Evolutionary conservation across 2,113 vertebrate species (phyloP).

Genomic region (Pardalotus punctatus): DNA sequence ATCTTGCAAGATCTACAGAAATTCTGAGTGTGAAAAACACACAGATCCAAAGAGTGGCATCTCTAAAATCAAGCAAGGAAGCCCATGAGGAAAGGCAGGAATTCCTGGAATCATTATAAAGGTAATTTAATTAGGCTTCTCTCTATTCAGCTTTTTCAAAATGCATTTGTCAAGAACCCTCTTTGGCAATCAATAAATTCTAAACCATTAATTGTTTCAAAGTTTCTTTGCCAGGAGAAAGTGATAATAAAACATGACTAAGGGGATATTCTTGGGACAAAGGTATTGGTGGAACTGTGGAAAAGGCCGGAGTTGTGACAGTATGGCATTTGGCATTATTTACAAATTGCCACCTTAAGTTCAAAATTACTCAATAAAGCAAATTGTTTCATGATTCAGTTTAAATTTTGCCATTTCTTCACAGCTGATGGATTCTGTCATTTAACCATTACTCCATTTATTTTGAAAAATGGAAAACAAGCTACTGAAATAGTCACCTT

Average conservation of each 20-base stretch:
- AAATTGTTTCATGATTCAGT: background rate
- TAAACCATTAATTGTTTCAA: background rate
- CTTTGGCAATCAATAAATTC: background rate
- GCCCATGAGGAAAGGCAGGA: background rate
- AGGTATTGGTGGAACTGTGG: background rate
- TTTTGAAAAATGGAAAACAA: background rate
- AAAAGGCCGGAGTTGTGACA: background rate
- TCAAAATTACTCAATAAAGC: background rate
- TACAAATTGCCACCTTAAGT: background rate
- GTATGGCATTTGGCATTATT: background rate
- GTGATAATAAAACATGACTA: background rate
- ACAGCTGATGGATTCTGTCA: background rate
- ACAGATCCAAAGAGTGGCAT: background rate
- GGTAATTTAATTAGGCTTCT: background rate
- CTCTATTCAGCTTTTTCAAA: background rate
- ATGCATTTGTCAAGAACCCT: background rate
- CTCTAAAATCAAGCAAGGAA: background rate
- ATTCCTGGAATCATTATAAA: background rate
- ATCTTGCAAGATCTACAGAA: background rate
- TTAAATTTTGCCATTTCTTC: background rate
- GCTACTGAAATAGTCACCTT: background rate
- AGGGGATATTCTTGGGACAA: background rate
- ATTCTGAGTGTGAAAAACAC: background rate
- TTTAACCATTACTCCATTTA: background rate
- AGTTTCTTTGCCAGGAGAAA: background rate